A percentile compares a stretch with the other conserved stretches of the same genome.
These are phyloP conservation scores for Synergus laeviventris DNA, from an alignment of 2,888 invertebrate species.

Conservation along the genomic window DNA sequence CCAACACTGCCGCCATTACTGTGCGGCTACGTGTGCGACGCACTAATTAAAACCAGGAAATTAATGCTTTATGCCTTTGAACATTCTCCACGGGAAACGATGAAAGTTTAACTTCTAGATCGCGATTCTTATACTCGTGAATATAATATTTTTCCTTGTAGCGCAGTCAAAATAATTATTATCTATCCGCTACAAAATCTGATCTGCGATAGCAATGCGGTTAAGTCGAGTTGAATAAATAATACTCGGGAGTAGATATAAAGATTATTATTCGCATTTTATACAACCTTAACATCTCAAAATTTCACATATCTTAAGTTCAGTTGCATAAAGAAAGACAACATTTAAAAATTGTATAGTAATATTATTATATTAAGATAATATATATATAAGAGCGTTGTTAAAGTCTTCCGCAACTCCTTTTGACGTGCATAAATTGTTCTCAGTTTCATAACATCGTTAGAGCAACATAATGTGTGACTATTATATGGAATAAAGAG, in stretches of 20 bases:
- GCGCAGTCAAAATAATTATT: constrained; percentile 1
- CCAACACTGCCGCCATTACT: constrained; percentile 70
- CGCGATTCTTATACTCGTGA: constrained; percentile 13
- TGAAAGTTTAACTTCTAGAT: constrained; percentile 17
- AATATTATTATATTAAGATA: no score
- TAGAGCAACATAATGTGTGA: constrained; percentile 41
- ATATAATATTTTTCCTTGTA: constrained; percentile 10
- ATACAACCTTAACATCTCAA: no score
- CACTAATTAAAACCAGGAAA: constrained; percentile 76
- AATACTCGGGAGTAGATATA: not conserved
- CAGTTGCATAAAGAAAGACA: no score
- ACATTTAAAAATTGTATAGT: not conserved
- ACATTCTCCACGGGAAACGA: constrained; percentile 46
- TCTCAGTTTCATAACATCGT: constrained; percentile 21
- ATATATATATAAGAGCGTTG: not conserved
- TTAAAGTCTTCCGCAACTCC: not conserved
- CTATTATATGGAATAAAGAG: constrained; percentile 37
- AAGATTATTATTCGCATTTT: no score
- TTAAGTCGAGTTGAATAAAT: not conserved
- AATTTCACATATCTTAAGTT: no score
- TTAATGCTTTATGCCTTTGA: constrained; percentile 66
- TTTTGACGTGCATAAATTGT: not conserved
- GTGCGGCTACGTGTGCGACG: constrained; percentile 69
- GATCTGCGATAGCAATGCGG: not conserved
- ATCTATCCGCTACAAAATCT: not conserved